Percentiles rank a stretch among this genome's conserved stretches.
Conservation (phyloP, 2,888 invertebrate species). For the Nomada flava region DNA sequence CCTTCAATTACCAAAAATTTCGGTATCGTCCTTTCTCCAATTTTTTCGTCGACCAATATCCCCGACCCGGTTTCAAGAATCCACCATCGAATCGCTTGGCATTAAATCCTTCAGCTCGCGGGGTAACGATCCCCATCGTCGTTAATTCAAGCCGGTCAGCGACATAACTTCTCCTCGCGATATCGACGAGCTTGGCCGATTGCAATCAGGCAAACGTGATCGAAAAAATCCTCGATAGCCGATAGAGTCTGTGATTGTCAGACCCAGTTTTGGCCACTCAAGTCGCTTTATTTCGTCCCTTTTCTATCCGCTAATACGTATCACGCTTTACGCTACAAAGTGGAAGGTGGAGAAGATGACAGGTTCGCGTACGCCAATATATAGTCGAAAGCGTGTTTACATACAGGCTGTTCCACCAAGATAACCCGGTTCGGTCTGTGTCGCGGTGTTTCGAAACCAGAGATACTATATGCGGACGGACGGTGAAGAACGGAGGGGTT, state of each 20-base stretch:
- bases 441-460: slow-evolving; percentile 23
- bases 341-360: background rate
- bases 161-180: slow-evolving; percentile 70
- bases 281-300: slow-evolving; percentile 39
- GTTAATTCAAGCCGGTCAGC: slow-evolving; percentile 65
- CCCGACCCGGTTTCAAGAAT: background rate
- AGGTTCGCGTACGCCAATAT: background rate
- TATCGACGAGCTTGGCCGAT: slow-evolving; percentile 70
- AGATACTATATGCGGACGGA: background rate
- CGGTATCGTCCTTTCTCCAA: background rate
- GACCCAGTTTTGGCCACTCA: slow-evolving; percentile 50
- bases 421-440: slow-evolving; percentile 69
- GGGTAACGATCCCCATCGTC: slow-evolving; percentile 44
- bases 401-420: slow-evolving; percentile 73
- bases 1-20: no score
- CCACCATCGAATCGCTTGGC: background rate
- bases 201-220: slow-evolving; percentile 72
- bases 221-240: slow-evolving; percentile 63
- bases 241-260: slow-evolving; percentile 30
- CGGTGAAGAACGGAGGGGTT: slow-evolving; percentile 35
- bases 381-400: slow-evolving; percentile 53
- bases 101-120: slow-evolving; percentile 18
- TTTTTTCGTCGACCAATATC: background rate
- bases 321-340: slow-evolving; percentile 51
- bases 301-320: slow-evolving; percentile 55